Percentiles rank a stretch among this genome's conserved stretches.
Conservation (phyloP, 2,113 vertebrate species). For the Australoheros scitulus region DNA sequence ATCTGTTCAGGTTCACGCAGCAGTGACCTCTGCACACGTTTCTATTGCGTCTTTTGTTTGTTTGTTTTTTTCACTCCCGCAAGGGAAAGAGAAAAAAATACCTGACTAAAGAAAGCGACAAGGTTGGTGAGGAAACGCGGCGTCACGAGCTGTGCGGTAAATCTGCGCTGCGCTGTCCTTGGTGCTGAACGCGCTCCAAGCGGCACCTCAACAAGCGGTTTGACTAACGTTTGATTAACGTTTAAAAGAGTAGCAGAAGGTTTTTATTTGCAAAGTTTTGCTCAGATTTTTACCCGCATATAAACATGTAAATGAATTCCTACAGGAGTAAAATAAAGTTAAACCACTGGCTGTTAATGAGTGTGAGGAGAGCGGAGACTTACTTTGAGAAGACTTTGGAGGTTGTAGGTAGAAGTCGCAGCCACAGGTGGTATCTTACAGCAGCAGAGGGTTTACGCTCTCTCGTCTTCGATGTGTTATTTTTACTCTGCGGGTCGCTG, state of each 20-base stretch:
- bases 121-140: background rate
- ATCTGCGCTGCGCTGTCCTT: background rate
- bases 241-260: background rate
- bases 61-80: too few relatives aligned
- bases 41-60: background rate
- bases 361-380: conserved; percentile 12
- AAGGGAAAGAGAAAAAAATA: background rate
- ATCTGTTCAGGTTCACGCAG: background rate
- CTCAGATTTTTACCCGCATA: background rate
- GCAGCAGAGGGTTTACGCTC: background rate
- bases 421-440: conserved; percentile 32
- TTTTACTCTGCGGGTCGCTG: conserved; percentile 26
- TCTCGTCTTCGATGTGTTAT: background rate
- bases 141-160: background rate
- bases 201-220: background rate
- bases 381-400: conserved; percentile 54
- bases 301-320: background rate
- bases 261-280: background rate
- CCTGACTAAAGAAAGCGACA: too few relatives aligned
- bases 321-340: background rate
- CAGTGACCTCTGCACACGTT: background rate
- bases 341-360: background rate
- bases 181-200: background rate
- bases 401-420: conserved; percentile 29
- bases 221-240: fast-evolving